Conservation (phyloP, 2,113 vertebrate species). For the Poeciliopsis occidentalis region DNA sequence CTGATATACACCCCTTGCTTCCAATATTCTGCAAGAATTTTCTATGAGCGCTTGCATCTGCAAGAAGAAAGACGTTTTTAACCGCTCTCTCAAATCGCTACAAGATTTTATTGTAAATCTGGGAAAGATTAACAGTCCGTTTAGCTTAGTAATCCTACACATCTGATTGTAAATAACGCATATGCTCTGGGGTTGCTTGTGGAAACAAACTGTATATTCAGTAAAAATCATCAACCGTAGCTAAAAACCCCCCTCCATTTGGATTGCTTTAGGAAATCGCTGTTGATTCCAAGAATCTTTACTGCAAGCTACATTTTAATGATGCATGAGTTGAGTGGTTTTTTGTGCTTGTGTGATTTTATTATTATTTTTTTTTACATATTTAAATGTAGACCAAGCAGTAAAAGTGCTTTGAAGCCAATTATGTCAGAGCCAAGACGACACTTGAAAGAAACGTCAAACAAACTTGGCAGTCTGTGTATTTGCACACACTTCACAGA, state of each 20-base stretch:
- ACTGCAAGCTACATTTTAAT: background rate
- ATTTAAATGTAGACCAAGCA: constrained; percentile 23
- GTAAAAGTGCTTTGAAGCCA: constrained; percentile 31
- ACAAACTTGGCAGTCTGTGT: constrained; percentile 14
- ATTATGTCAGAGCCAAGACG: constrained; percentile 37
- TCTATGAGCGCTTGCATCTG: background rate
- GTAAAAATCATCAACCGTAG: background rate
- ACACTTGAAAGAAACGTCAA: constrained; percentile 36
- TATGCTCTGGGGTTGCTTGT: background rate
- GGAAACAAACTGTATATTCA: constrained; percentile 1
- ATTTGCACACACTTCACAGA: constrained; percentile 30
- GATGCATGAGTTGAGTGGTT: background rate
- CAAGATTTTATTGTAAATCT: constrained; percentile 32
- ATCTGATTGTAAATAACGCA: constrained; percentile 36
- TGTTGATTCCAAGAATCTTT: background rate
- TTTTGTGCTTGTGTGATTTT: background rate
- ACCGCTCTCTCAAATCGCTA: constrained; percentile 32
- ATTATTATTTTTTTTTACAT: constrained; percentile 8
- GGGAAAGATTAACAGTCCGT: constrained; percentile 43
- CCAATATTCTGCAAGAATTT: background rate
- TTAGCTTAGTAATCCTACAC: constrained; percentile 47
- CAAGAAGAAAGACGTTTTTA: constrained; percentile 12
- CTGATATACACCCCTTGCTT: background rate
- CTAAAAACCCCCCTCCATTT: constrained; percentile 2
- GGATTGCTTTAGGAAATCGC: background rate